Base-by-base conservation (phyloP, 2,113 vertebrate species). In the Ictalurus punctatus region DNA sequence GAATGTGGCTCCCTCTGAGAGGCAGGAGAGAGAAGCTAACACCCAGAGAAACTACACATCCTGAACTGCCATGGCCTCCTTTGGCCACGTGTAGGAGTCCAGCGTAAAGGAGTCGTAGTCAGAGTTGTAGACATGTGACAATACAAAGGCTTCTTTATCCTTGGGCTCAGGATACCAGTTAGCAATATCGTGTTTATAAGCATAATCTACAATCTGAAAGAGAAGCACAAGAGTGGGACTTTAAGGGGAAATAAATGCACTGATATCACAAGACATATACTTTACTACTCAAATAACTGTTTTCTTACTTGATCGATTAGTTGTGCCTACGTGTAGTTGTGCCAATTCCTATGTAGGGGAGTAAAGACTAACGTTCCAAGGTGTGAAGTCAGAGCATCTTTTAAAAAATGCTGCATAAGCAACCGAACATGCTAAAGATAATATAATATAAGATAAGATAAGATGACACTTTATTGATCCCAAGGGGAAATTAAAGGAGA, bases 81-180 rank as follows among this genome's bases (percentile, higher is more conserved):
- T 84, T 0, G 98, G 98, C 98, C 98, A 99, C 56, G 34, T 90
- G 94, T 99, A 99, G 14, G 94, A 94, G 89, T 99, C 98, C 86
- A 96, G 92, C 34, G 93, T 92, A 92, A 99, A 99, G 0, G 97
- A 98, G 89, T 99, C 97, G 0, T 99, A 99, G 86, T 98, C 97
- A 3, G 97, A 94, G 83, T 95, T 99, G 94, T 99, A 99, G 91
- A 98, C 78, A 54, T 96, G 94, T 74, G 95, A 96, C 84, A 96
- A 95, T 88, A 99, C 94, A 90, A 99, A 99, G 37, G 97, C 94
- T 90, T 98, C 97, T 94, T 99, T 99, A 96, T 99, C 98, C 92
- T 97, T 95, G 6, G 98, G 98, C 91, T 99, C 98, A 0, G 98
- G 98, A 91, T 99, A 97, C 91, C 93, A 93, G 16, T 98, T 98